A percentile compares a stretch with the other conserved stretches of the same genome.
phyloP scores from a whole-genome alignment of 53 echinoderm and acorn worm genomes.

The Temnopleurus reevesii region DNA sequence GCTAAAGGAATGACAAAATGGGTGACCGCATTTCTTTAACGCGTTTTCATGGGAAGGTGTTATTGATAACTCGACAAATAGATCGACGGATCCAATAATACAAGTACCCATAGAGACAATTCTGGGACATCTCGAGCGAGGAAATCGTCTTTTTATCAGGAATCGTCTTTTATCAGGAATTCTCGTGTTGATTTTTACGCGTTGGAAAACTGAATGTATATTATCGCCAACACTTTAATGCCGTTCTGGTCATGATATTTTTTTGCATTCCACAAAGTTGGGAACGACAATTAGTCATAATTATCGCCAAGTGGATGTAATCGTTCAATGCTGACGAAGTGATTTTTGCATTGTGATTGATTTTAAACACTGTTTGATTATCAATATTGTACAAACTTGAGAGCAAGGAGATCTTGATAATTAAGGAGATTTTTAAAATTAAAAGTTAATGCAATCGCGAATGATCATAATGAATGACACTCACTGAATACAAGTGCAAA shows the following conservation, averaged over 20 bases:
- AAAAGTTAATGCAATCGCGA: background rate
- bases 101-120: background rate
- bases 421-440: no score
- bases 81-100: background rate
- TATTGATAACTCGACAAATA: slow-evolving; percentile 28
- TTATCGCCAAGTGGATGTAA: no score
- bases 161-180: background rate
- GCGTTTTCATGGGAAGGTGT: background rate
- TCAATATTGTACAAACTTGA: no score
- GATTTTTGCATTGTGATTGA: no score
- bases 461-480: background rate
- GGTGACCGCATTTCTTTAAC: slow-evolving; percentile 28
- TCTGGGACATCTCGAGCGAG: background rate
- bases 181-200: background rate
- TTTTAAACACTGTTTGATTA: no score
- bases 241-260: no score
- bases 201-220: no score
- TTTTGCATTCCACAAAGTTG: no score
- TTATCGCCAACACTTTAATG: no score
- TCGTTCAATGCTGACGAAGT: no score
- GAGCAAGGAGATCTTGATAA: no score
- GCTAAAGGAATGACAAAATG: background rate
- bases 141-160: background rate
- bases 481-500: background rate
- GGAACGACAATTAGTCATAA: no score